These are phyloP conservation scores for Ectobius pallidus DNA, from an alignment of 2,888 invertebrate genomes.

Conservation along the genomic window DNA sequence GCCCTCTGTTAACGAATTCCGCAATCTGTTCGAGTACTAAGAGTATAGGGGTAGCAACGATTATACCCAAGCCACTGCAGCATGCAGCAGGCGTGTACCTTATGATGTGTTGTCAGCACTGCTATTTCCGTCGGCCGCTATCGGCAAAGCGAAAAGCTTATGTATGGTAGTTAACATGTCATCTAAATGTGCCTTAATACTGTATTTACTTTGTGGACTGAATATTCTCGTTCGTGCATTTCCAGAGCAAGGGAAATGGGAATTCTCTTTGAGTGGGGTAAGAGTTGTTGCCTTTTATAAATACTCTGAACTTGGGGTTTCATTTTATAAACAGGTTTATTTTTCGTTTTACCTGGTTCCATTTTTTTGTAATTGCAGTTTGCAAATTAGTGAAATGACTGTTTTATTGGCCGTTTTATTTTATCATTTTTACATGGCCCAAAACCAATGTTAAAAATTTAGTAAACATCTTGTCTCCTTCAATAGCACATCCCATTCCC, in stretches of 20 bases:
- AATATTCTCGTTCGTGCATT: slow-evolving; percentile 15
- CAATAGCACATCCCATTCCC: neutral
- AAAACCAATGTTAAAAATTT: neutral
- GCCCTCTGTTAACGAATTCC: no score
- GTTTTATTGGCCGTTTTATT: neutral
- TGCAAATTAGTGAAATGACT: neutral
- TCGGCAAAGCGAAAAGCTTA: neutral
- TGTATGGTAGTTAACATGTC: slow-evolving; percentile 13
- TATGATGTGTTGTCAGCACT: no score
- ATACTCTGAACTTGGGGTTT: neutral
- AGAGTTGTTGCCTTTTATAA: neutral
- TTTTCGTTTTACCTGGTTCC: neutral
- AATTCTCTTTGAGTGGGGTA: slow-evolving; percentile 31
- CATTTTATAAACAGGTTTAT: neutral
- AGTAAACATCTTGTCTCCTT: neutral
- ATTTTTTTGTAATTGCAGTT: neutral
- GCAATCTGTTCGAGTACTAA: no score
- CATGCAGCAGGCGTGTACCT: no score
- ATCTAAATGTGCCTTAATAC: slow-evolving; percentile 34
- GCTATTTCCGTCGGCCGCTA: no score
- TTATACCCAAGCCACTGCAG: no score
- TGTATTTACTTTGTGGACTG: slow-evolving; percentile 6
- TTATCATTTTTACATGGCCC: neutral
- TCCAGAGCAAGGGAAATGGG: slow-evolving; percentile 41
- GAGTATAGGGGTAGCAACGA: no score